A percentile compares a stretch with the other conserved stretches of the same genome.
phyloP scores from a whole-genome alignment of 2,797 vertebrate genomes.

The Odontamblyopus rebecca region DNA sequence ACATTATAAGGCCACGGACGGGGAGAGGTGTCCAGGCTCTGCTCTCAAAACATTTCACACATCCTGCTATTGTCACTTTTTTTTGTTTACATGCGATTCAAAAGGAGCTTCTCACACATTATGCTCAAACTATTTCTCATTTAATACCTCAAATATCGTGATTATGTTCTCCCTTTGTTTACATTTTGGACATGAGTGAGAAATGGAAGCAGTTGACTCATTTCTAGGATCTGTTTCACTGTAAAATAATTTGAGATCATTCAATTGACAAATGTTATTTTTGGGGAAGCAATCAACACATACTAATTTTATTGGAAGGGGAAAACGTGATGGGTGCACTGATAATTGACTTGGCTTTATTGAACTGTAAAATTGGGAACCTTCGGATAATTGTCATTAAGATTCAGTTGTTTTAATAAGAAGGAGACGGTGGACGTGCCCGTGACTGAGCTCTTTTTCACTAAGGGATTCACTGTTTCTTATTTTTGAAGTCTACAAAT shows the following conservation, averaged over 20 bases:
- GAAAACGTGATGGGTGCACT: neutral
- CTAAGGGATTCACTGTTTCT: slow-evolving; percentile 11
- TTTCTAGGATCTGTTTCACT: neutral
- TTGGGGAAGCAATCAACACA: neutral
- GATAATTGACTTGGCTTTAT: slow-evolving; percentile 2
- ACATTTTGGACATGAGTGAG: neutral
- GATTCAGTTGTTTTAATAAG: slow-evolving; percentile 8
- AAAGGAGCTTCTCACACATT: neutral
- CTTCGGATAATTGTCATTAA: slow-evolving; percentile 5
- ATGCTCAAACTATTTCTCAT: neutral
- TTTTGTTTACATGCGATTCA: slow-evolving; percentile 2
- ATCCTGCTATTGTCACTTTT: neutral
- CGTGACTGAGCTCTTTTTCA: neutral
- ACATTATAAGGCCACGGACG: slow-evolving; percentile 41
- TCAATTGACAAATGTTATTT: neutral
- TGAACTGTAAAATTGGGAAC: neutral
- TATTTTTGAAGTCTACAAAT: slow-evolving; percentile 22
- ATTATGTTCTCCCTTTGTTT: neutral
- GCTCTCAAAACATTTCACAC: neutral
- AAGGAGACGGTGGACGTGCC: neutral
- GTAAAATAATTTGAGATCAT: slow-evolving; percentile 1
- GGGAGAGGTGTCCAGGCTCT: slow-evolving; percentile 46
- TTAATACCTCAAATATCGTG: neutral
- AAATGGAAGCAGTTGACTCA: neutral
- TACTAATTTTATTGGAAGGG: neutral